A percentile compares a stretch with the other conserved stretches of the same genome.
These are phyloP conservation scores for Tor tambroides DNA, from an alignment of 2,113 vertebrate species.

Conservation along the genomic window DNA sequence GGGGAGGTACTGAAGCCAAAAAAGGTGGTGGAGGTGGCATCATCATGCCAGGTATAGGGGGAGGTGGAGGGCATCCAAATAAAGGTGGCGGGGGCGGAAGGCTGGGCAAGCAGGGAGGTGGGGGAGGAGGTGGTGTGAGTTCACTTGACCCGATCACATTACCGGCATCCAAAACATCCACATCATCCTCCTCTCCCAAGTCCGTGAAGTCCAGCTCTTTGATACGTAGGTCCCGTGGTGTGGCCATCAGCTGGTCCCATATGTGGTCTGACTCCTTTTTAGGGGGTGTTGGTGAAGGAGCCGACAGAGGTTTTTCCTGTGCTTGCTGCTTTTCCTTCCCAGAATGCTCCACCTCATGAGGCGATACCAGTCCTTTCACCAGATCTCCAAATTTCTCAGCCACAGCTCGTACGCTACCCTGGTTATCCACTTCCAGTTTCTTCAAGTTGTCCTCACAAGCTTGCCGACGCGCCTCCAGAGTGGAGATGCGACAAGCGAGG, in stretches of 20 bases:
- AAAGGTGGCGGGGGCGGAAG: constrained; percentile 84
- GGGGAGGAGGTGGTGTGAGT: constrained; percentile 80
- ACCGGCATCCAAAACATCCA: constrained; percentile 88
- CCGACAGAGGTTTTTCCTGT: constrained; percentile 58
- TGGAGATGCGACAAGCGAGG: constrained; percentile 87
- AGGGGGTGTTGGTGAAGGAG: constrained; percentile 57
- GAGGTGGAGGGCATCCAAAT: constrained; percentile 80
- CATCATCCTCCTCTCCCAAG: constrained; percentile 90
- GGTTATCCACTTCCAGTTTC: constrained; percentile 88
- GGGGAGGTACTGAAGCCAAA: constrained; percentile 65
- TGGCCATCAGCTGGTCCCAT: constrained; percentile 97
- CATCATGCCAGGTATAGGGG: constrained; percentile 77
- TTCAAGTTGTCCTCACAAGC: constrained; percentile 83
- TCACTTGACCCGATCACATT: constrained; percentile 77
- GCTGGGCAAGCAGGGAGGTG: constrained; percentile 68
- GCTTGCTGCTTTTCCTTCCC: constrained; percentile 76
- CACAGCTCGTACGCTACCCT: constrained; percentile 88
- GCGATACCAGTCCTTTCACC: constrained; percentile 75
- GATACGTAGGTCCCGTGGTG: constrained; percentile 90
- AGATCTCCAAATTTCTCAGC: constrained; percentile 90
- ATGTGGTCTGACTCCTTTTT: constrained; percentile 94
- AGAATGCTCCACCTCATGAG: constrained; percentile 75
- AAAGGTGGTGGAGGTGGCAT: constrained; percentile 78
- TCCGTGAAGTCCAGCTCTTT: constrained; percentile 99
- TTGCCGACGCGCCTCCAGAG: constrained; percentile 86